Conservation (phyloP, 2,797 vertebrate genomes). For the Coilia nasus region DNA sequence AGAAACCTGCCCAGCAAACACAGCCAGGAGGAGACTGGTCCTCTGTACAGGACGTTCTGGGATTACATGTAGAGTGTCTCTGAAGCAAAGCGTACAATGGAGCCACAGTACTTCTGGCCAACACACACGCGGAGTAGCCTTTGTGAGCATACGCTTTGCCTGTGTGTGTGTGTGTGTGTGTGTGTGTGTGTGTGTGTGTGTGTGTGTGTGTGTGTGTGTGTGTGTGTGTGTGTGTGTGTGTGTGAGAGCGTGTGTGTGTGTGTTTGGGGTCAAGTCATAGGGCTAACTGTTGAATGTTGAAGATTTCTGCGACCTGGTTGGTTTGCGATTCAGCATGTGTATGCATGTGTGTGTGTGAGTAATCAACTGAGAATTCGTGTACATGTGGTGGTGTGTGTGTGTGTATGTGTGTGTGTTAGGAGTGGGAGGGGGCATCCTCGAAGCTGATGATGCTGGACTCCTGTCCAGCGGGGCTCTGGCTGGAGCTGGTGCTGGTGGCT, state of each 20-base stretch:
- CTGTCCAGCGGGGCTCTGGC: constrained; percentile 69
- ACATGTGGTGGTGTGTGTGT: constrained; percentile 19
- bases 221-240: background rate
- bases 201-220: background rate
- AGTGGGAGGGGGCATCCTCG: constrained; percentile 85
- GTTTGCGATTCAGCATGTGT: background rate
- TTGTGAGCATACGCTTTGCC: background rate
- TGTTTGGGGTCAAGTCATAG: background rate
- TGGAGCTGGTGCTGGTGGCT: constrained; percentile 42
- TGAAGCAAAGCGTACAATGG: constrained; percentile 32
- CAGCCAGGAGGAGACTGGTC: constrained; percentile 1
- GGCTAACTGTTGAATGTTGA: background rate
- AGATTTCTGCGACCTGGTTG: background rate
- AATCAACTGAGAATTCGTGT: background rate
- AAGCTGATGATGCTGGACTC: constrained; percentile 94
- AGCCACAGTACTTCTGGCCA: constrained; percentile 36
- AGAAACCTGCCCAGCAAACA: constrained; percentile 30
- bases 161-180: background rate
- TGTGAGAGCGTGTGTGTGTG: background rate
- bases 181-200: background rate
- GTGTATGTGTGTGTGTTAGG: constrained; percentile 71
- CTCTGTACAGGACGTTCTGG: background rate
- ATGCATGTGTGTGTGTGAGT: constrained; percentile 15
- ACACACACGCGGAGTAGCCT: constrained; percentile 3
- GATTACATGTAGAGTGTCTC: constrained; percentile 2